Conservation (phyloP, 2,113 vertebrate genomes). For the Noctilio leporinus region DNA sequence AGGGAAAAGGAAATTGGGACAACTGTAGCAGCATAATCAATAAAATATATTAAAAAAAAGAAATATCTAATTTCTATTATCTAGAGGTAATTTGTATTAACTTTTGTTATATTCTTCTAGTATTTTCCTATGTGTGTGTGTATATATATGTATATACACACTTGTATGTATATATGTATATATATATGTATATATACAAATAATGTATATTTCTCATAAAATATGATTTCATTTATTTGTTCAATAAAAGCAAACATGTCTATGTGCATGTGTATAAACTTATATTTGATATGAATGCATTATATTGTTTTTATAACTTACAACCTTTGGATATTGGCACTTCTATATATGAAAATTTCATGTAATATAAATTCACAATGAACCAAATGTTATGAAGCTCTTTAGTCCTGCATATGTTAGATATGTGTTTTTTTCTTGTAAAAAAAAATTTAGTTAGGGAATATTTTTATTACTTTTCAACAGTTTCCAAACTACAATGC, state of each 20-base stretch:
- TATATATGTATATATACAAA: too few relatives aligned
- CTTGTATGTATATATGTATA: too few relatives aligned
- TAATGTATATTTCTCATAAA: background rate
- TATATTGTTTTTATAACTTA: background rate
- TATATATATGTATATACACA: background rate
- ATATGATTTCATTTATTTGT: background rate
- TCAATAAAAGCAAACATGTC: background rate
- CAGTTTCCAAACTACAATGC: background rate
- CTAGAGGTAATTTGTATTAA: background rate
- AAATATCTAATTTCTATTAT: background rate
- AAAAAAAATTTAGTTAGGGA: background rate
- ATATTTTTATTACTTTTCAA: background rate
- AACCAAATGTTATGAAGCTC: background rate
- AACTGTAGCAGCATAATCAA: too few relatives aligned
- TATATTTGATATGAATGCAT: background rate
- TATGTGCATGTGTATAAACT: background rate
- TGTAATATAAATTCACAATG: background rate
- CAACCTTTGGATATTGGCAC: background rate
- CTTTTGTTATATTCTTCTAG: background rate
- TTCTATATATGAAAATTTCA: background rate
- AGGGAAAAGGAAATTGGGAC: too few relatives aligned
- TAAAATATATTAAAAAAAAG: too few relatives aligned
- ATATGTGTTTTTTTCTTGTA: background rate
- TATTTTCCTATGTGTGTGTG: background rate
- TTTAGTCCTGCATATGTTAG: background rate